phyloP scores from a whole-genome alignment of 2,888 invertebrate species.

The Norana najaformis region DNA sequence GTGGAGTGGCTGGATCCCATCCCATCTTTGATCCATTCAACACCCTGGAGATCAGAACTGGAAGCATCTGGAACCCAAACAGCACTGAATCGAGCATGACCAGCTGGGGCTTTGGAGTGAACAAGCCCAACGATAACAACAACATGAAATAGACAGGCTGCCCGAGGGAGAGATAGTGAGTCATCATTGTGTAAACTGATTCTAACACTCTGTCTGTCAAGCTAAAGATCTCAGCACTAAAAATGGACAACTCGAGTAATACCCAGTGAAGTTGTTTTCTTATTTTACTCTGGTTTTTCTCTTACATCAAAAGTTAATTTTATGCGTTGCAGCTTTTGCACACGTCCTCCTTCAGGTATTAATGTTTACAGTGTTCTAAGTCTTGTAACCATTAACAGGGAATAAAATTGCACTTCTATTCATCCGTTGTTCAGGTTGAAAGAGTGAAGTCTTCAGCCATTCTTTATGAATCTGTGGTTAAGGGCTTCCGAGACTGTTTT shows the following conservation, averaged over 20 bases:
- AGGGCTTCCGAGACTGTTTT: background rate
- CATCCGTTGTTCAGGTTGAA: background rate
- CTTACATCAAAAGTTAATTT: background rate
- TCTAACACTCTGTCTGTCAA: slow-evolving; percentile 14
- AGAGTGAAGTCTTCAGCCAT: background rate
- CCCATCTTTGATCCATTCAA: slow-evolving; percentile 44
- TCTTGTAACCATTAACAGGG: background rate
- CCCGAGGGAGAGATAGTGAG: background rate
- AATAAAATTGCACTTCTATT: background rate
- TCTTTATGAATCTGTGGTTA: background rate
- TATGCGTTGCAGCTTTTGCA: background rate
- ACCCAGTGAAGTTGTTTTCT: slow-evolving; percentile 21
- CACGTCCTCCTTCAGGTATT: background rate
- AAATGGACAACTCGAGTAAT: background rate
- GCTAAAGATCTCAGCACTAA: slow-evolving; percentile 15
- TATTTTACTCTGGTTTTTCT: background rate
- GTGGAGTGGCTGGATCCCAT: slow-evolving; percentile 17
- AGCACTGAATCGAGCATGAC: slow-evolving; percentile 31
- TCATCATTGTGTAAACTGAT: background rate
- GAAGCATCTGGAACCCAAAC: slow-evolving; percentile 44
- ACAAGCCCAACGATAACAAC: background rate
- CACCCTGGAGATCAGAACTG: slow-evolving; percentile 37
- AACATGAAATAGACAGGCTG: slow-evolving; percentile 4
- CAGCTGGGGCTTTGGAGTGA: slow-evolving; percentile 28
- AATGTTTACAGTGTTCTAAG: background rate